Percentiles rank a stretch among this genome's conserved stretches.
phyloP scores from a whole-genome alignment of 2,888 invertebrate species.

The Myopa testacea region DNA sequence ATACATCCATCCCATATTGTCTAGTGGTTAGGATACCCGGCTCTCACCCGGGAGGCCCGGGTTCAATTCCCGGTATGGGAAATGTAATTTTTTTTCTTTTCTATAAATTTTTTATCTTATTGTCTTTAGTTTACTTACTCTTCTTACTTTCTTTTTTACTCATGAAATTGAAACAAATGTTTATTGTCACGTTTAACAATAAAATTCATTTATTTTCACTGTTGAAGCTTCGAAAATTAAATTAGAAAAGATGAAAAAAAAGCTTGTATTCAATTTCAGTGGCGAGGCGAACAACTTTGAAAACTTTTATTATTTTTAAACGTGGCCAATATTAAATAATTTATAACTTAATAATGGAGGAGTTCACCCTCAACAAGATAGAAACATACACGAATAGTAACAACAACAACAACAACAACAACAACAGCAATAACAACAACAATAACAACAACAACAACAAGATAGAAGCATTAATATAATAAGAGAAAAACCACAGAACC shows the following conservation, averaged over 20 bases:
- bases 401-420: neutral
- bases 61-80: constrained; percentile 93
- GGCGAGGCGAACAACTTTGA: constrained; percentile 16
- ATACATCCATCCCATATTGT: constrained; percentile 61
- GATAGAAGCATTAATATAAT: neutral
- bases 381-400: neutral
- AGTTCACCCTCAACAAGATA: neutral
- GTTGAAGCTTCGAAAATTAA: constrained; percentile 17
- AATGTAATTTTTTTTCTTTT: constrained; percentile 42
- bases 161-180: neutral
- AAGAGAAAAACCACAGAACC: neutral
- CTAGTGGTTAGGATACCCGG: constrained; percentile 68
- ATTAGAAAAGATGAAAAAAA: constrained; percentile 31
- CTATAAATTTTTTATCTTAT: neutral
- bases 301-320: constrained; percentile 42
- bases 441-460: neutral
- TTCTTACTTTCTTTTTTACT: neutral
- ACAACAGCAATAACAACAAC: neutral
- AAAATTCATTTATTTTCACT: constrained; percentile 5
- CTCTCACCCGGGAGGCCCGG: constrained; percentile 74
- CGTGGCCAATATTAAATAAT: constrained; percentile 51
- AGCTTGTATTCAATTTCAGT: constrained; percentile 34
- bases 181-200: neutral
- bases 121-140: neutral
- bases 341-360: constrained; percentile 49